phyloP scores from a whole-genome alignment of 2,888 invertebrate species.

The Nephrotoma appendiculata region DNA sequence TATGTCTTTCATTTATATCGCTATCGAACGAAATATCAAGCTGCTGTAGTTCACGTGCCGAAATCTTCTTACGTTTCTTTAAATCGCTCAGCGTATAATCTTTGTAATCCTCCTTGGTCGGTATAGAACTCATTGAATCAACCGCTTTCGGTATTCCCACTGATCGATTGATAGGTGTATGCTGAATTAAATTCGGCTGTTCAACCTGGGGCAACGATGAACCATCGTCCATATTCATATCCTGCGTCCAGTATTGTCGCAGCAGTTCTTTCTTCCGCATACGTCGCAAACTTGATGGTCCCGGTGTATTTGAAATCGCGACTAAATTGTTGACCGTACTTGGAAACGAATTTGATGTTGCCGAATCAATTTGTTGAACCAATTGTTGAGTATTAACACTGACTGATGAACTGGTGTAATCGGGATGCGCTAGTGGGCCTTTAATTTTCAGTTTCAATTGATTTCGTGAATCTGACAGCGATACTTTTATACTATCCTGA shows the following conservation, averaged over 20 bases:
- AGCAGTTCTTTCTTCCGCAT: conserved; percentile 84
- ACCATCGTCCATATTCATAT: conserved; percentile 73
- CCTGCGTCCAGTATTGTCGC: conserved; percentile 72
- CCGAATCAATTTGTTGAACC: conserved; percentile 9
- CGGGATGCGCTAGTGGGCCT: conserved; percentile 65
- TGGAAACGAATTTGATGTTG: conserved; percentile 23
- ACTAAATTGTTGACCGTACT: conserved; percentile 37
- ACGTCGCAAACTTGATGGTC: conserved; percentile 61
- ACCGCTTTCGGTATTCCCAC: conserved; percentile 66
- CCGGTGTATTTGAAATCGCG: conserved; percentile 36
- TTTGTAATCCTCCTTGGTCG: conserved; percentile 72
- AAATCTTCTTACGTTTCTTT: conserved; percentile 50
- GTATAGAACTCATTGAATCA: conserved; percentile 76
- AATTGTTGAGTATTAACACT: conserved; percentile 11
- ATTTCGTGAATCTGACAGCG: conserved; percentile 65
- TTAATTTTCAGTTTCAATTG: conserved; percentile 84
- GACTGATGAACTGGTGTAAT: conserved; percentile 45
- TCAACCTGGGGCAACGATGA: conserved; percentile 37
- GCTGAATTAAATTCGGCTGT: conserved; percentile 40
- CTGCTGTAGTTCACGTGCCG: conserved; percentile 44
- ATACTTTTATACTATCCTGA: conserved; percentile 49
- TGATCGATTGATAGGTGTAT: conserved; percentile 37
- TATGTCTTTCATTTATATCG: conserved; percentile 32
- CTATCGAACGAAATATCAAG: conserved; percentile 43
- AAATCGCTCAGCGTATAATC: conserved; percentile 45